Percentiles rank a stretch among this genome's conserved stretches.
phyloP scores from a whole-genome alignment of 2,888 invertebrate species.

The Polietes domitor region DNA sequence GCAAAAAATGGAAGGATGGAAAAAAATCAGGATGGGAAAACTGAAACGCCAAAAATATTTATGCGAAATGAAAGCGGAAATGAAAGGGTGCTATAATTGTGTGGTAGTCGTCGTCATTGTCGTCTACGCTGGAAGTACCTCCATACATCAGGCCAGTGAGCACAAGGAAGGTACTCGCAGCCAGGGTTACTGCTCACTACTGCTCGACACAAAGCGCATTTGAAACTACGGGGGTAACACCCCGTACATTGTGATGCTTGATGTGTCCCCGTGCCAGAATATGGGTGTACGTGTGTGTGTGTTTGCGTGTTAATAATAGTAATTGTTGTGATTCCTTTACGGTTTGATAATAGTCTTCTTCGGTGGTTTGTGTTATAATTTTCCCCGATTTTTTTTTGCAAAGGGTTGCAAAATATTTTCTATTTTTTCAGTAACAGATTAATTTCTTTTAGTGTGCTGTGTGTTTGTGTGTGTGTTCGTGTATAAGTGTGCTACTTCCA shows the following conservation, averaged over 20 bases:
- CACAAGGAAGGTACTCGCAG: neutral
- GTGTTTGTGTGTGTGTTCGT: neutral
- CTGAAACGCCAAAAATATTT: conserved; percentile 30
- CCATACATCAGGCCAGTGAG: neutral
- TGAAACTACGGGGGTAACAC: conserved; percentile 40
- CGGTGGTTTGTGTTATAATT: conserved; percentile 64
- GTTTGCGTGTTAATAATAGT: conserved; percentile 59
- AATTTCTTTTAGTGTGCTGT: conserved; percentile 23
- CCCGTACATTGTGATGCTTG: conserved; percentile 33
- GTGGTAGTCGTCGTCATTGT: neutral
- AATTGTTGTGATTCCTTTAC: conserved; percentile 62
- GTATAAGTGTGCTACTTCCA: neutral
- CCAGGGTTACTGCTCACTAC: neutral
- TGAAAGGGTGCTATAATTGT: conserved; percentile 38
- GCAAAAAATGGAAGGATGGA: too few relatives aligned
- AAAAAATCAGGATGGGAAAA: conserved; percentile 21
- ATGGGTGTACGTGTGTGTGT: neutral
- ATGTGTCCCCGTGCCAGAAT: neutral
- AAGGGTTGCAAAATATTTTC: conserved; percentile 52
- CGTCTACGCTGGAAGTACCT: conserved; percentile 18
- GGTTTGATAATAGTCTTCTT: conserved; percentile 62
- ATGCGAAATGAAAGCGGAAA: conserved; percentile 34
- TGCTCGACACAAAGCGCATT: neutral
- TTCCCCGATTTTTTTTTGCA: conserved; percentile 43
- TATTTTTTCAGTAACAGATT: conserved; percentile 37